Evolutionary conservation across 1,140 invertebrate species (phyloP).

Genomic region (Drosophila ficusphila): DNA sequence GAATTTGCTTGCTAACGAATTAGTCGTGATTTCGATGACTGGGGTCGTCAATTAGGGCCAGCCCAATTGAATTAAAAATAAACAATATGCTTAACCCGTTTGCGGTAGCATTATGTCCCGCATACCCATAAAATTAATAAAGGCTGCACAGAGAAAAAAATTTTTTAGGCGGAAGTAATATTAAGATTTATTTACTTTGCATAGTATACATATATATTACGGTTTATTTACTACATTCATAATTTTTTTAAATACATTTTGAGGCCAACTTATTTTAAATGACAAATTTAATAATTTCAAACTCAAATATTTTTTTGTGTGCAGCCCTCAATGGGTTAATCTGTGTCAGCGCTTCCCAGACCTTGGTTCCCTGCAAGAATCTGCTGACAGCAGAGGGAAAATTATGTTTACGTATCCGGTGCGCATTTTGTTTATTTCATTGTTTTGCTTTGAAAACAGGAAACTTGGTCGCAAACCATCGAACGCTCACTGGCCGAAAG

Average conservation of each 20-base stretch:
- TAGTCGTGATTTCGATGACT: conserved; percentile 64
- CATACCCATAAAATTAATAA: conserved; percentile 8
- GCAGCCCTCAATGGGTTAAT: conserved; percentile 31
- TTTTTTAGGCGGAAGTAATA: background rate
- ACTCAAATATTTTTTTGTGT: background rate
- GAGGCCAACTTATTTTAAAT: too few relatives aligned
- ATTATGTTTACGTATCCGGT: conserved; percentile 44
- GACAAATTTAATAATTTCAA: background rate
- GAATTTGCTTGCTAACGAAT: conserved; percentile 76
- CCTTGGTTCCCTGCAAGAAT: conserved; percentile 42
- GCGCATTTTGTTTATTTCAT: conserved; percentile 38
- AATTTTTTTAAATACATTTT: too few relatives aligned
- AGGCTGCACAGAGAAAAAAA: conserved; percentile 5
- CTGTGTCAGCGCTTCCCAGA: conserved; percentile 42
- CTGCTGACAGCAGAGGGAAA: conserved; percentile 38
- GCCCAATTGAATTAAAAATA: conserved; percentile 67
- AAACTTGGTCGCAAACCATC: conserved; percentile 75
- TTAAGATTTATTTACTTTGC: too few relatives aligned
- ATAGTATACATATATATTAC: too few relatives aligned
- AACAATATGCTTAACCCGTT: conserved; percentile 50
- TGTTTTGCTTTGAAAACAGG: conserved; percentile 50
- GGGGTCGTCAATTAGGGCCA: conserved; percentile 60
- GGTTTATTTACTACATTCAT: too few relatives aligned
- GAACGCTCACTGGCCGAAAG: conserved; percentile 69
- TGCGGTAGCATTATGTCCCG: background rate